Percentiles rank a stretch among this genome's conserved stretches.
Evolutionary conservation across 2,113 vertebrate genomes (phyloP).

Genomic region (Alethe diademata): DNA sequence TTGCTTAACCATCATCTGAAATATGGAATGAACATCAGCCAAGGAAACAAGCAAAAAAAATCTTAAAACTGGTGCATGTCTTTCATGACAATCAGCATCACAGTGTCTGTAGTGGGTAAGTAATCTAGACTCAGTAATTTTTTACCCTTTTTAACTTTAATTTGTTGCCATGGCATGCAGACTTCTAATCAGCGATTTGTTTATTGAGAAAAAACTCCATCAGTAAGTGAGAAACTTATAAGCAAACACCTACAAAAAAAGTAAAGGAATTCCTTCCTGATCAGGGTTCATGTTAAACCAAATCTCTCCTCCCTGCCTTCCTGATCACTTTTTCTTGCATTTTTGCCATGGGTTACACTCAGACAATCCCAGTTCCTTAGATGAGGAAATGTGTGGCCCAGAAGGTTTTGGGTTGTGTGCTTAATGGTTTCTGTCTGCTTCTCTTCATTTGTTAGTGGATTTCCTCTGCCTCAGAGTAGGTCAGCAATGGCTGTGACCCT

Average conservation of each 20-base stretch:
- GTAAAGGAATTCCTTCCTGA: background rate
- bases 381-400: background rate
- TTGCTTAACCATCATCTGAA: background rate
- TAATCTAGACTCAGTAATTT: background rate
- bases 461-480: background rate
- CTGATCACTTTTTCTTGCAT: background rate
- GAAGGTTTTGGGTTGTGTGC: background rate
- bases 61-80: background rate
- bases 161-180: background rate
- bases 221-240: background rate
- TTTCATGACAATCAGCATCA: background rate
- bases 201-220: background rate
- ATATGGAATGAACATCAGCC: background rate
- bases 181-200: background rate
- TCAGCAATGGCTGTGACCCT: accelerated
- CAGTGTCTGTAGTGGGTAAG: background rate
- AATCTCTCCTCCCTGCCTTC: background rate
- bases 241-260: background rate
- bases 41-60: background rate
- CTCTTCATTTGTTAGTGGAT: background rate
- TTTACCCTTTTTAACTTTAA: background rate
- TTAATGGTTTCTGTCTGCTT: background rate
- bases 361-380: background rate
- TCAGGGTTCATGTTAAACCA: background rate
- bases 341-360: background rate